Percentiles rank a stretch among this genome's conserved stretches.
phyloP scores from a whole-genome alignment of 30 jellyfish, hydroid and myxozoan species.

The Cassiopea andromeda region DNA sequence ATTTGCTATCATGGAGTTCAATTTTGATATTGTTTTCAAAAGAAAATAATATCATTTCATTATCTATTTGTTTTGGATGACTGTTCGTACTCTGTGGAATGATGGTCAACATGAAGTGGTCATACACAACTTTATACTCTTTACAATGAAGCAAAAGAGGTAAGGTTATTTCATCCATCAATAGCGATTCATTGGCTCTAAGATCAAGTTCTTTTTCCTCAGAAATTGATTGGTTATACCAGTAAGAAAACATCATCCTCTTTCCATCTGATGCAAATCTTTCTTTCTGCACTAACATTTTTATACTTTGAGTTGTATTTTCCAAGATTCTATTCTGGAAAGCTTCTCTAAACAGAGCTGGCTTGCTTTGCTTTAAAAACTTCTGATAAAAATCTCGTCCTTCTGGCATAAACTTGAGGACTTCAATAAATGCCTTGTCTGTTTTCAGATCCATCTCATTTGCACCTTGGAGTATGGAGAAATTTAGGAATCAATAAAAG shows the following conservation, averaged over 20 bases:
- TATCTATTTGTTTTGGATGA: neutral
- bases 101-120: constrained; percentile 6
- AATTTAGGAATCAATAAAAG: neutral
- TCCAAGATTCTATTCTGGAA: constrained; percentile 39
- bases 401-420: constrained; percentile 47
- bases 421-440: neutral
- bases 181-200: constrained; percentile 18
- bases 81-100: constrained; percentile 8
- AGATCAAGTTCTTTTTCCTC: constrained; percentile 44
- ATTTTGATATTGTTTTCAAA: neutral
- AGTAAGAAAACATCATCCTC: neutral
- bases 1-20: constrained; percentile 24
- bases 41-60: constrained; percentile 19
- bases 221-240: constrained; percentile 18
- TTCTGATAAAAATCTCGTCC: constrained; percentile 77
- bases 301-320: constrained; percentile 13
- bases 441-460: neutral
- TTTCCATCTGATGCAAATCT: neutral
- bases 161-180: constrained; percentile 63
- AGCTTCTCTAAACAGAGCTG: constrained; percentile 63
- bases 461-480: neutral
- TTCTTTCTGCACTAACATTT: neutral
- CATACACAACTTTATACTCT: constrained; percentile 37
- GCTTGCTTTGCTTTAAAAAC: constrained; percentile 43
- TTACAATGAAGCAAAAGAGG: constrained; percentile 84